phyloP scores from a whole-genome alignment of 1,140 invertebrate species.

The Cydia pomonella region DNA sequence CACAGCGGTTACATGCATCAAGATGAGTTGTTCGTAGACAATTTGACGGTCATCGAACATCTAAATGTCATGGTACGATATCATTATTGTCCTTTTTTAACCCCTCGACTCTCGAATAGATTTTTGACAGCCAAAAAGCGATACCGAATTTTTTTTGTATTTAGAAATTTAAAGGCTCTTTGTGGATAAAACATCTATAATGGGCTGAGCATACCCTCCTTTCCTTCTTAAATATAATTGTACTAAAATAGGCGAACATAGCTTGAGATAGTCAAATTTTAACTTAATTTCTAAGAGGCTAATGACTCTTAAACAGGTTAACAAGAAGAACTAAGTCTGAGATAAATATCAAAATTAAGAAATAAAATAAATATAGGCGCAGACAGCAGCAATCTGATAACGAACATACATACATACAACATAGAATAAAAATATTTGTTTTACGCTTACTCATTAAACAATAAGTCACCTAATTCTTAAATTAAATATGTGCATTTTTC shows the following conservation, averaged over 20 bases:
- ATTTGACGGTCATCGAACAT: conserved; percentile 94
- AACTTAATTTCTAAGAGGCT: too few species aligned
- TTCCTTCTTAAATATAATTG: too few species aligned
- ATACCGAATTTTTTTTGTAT: too few species aligned
- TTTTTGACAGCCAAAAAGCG: too few species aligned
- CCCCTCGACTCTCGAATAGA: too few species aligned
- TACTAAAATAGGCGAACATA: too few species aligned
- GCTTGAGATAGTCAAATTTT: too few species aligned
- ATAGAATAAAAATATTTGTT: not conserved
- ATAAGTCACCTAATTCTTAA: not conserved
- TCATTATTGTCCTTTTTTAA: not conserved
- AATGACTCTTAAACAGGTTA: too few species aligned
- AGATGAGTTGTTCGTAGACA: conserved; percentile 93
- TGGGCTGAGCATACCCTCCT: too few species aligned
- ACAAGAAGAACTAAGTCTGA: not conserved
- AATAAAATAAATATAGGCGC: not conserved
- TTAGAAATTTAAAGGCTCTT: too few species aligned
- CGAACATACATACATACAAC: not conserved
- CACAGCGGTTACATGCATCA: conserved; percentile 97
- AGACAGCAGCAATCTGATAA: not conserved
- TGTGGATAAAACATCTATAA: too few species aligned
- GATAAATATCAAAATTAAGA: not conserved
- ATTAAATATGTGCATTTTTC: not conserved
- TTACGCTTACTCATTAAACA: not conserved
- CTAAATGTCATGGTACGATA: conserved; percentile 91